Percentiles rank a stretch among this genome's conserved stretches.
phyloP scores from a whole-genome alignment of 2,113 vertebrate species.

The Felis chaus region DNA sequence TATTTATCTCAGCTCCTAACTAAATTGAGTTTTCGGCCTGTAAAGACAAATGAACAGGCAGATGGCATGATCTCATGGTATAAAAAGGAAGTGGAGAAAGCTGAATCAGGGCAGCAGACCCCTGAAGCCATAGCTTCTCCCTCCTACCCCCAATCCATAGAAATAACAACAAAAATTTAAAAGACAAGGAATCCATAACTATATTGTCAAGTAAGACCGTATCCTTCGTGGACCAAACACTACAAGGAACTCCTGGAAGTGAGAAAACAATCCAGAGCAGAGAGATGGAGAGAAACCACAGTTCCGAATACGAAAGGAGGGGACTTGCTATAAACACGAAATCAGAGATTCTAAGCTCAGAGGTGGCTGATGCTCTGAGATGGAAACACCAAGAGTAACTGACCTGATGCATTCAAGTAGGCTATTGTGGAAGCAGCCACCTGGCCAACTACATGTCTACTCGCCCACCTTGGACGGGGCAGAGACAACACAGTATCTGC shows the following conservation, averaged over 20 bases:
- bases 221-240: neutral
- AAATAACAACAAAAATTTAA: neutral
- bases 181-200: slow-evolving; percentile 2
- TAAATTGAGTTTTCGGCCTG: slow-evolving; percentile 33
- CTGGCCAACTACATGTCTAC: neutral
- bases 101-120: neutral
- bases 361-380: neutral
- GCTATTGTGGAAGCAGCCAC: neutral
- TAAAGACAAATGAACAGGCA: slow-evolving; percentile 4
- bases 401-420: neutral
- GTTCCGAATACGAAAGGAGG: neutral
- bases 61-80: neutral
- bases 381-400: neutral
- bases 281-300: neutral
- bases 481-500: neutral
- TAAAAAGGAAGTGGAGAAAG: neutral
- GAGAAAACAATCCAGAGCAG: neutral
- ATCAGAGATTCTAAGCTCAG: neutral
- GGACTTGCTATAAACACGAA: neutral
- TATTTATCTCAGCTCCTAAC: neutral
- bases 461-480: neutral
- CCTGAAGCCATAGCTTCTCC: neutral
- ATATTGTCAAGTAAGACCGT: neutral
- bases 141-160: neutral
- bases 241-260: neutral